Percentiles rank a stretch among this genome's conserved stretches.
phyloP scores from a whole-genome alignment of 1,140 invertebrate genomes.

The Cyclargus thomasi region DNA sequence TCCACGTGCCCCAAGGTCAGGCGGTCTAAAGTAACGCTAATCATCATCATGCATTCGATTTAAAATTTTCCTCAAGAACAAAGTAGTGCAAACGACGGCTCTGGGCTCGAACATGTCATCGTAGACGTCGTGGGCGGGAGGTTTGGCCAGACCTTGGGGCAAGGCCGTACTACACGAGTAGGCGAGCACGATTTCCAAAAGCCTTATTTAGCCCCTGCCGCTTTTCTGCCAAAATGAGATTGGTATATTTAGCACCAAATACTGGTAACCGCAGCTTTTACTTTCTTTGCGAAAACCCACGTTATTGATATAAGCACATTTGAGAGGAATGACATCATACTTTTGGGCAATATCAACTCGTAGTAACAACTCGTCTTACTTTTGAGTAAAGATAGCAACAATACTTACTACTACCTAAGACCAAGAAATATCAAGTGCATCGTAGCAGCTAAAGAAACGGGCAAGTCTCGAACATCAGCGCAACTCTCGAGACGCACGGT shows the following conservation, averaged over 20 bases:
- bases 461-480: too few relatives aligned
- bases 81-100: neutral
- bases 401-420: too few relatives aligned
- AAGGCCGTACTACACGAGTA: constrained; percentile 52
- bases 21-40: neutral
- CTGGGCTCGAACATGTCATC: neutral
- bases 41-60: neutral
- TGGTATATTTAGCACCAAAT: neutral
- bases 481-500: constrained; percentile 30
- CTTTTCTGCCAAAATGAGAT: constrained; percentile 17
- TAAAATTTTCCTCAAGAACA: neutral
- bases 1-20: too few relatives aligned
- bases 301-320: too few relatives aligned
- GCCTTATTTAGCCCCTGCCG: constrained; percentile 45
- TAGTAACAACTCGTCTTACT: too few relatives aligned
- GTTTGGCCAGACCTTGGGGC: constrained; percentile 60
- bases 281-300: neutral
- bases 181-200: constrained; percentile 43
- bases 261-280: neutral
- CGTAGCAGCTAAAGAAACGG: constrained; percentile 35
- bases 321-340: too few relatives aligned
- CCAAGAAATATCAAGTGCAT: too few relatives aligned
- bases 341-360: too few relatives aligned
- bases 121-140: constrained; percentile 45
- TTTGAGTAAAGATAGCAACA: too few relatives aligned